Base-by-base conservation (phyloP, 1,140 invertebrate genomes). In the Apis dorsata region DNA sequence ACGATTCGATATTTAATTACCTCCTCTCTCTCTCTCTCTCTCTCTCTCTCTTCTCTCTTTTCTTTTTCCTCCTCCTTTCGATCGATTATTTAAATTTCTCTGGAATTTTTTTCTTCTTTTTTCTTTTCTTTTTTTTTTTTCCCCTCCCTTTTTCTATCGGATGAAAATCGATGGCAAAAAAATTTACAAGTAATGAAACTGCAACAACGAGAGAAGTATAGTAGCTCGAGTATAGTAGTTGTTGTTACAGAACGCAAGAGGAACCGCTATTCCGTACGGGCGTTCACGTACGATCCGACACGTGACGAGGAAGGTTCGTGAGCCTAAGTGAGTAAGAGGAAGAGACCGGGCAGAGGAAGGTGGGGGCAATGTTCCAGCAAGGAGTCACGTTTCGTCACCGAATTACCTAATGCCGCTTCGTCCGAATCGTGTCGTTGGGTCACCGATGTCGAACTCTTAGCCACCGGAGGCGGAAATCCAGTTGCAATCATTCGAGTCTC, bases 261-360 rank as follows among this genome's bases (percentile, higher is more conserved):
- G 83, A 89, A 89, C 89, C 87, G 89, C 89, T 90, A 90, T 81
- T 83, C 85, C 86, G 78, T 73, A 83, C 82, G 81, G 55, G 81
- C 65, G 74, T 87, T 75, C 79, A 83, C 85, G 78, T 81, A 73
- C 79, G 70, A 62, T 59, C 51, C 60, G 57, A 71, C 83, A 78
- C 73, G 72, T 69, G 76, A 87, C 81, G 78, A 81, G 77, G 73
- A 87, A 74, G 73, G 51, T 68, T 84, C 24, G 55, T 19, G 63
- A 73, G 72, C 55, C 60, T 44, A 79, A n/a, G 34, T 3, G 34
- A 34, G 76, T 63, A 55, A 81, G 71, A 76, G 69, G 59, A 77
- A 75, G 17, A 63, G 65, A 49, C 21, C 9, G 17, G 8, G 5
- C 12, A 11, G 10, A 9, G 15, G 13, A 15, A 53, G 73, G 79